These are phyloP conservation scores for Branchinecta lynchi DNA, from an alignment of 1,140 invertebrate genomes.

Conservation along the genomic window DNA sequence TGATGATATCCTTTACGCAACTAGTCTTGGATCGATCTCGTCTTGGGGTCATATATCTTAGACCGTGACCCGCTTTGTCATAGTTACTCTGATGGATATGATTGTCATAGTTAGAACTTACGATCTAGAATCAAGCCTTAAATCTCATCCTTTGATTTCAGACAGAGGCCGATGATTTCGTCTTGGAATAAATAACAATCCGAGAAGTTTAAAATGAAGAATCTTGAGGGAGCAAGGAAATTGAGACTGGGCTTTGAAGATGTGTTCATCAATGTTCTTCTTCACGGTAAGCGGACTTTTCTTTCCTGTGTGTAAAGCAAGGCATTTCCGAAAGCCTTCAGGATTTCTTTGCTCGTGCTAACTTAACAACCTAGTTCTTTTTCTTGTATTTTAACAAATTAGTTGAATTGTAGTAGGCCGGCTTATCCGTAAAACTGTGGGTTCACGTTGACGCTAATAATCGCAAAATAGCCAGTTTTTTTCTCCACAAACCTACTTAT, in stretches of 20 bases:
- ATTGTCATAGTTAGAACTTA: not conserved
- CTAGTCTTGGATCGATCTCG: constrained; percentile 16
- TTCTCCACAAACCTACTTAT: too few species aligned
- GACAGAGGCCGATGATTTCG: constrained; percentile 85
- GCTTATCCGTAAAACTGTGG: too few species aligned
- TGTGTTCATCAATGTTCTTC: constrained; percentile 86
- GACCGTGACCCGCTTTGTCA: constrained; percentile 22
- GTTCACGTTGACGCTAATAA: too few species aligned
- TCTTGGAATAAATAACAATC: constrained; percentile 81
- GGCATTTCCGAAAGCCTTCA: too few species aligned
- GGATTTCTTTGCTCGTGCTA: too few species aligned
- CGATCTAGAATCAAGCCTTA: not conserved
- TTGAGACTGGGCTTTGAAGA: constrained; percentile 82
- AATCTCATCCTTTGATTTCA: constrained; percentile 28
- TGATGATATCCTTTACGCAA: constrained; percentile 21
- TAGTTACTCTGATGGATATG: constrained; percentile 26
- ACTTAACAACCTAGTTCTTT: too few species aligned
- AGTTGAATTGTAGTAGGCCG: too few species aligned
- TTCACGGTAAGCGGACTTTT: constrained; percentile 53
- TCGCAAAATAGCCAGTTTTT: too few species aligned
- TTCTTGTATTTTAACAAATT: too few species aligned
- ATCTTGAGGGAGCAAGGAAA: constrained; percentile 85
- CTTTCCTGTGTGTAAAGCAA: not conserved
- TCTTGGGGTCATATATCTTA: constrained; percentile 18
- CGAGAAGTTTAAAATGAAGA: constrained; percentile 84